Percentiles rank a stretch among this genome's conserved stretches.
Conservation (phyloP, 1,140 invertebrate genomes). For the Probaryconus sp. region DNA sequence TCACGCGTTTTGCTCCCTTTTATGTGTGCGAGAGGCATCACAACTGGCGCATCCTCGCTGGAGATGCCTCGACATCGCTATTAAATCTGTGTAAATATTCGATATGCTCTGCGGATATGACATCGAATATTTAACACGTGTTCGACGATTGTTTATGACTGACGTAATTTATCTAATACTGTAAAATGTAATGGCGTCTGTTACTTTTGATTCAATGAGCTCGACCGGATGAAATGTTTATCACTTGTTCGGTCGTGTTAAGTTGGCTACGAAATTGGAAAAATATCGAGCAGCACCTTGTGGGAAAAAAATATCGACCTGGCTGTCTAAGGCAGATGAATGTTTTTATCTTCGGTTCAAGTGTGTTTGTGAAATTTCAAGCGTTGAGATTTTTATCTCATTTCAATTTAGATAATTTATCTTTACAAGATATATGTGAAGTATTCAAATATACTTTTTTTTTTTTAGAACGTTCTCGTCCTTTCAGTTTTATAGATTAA, state of each 20-base stretch:
- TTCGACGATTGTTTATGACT: conserved; percentile 46
- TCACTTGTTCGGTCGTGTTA: conserved; percentile 16
- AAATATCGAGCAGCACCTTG: too few species aligned
- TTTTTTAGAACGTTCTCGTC: too few species aligned
- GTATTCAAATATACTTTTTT: too few species aligned
- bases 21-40: not conserved
- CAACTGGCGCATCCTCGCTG: not conserved
- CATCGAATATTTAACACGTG: conserved; percentile 47
- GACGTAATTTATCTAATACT: conserved; percentile 26
- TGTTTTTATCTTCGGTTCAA: too few species aligned
- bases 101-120: conserved; percentile 23
- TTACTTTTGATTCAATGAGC: conserved; percentile 18
- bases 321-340: too few species aligned
- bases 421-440: too few species aligned
- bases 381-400: too few species aligned
- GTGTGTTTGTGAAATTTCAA: too few species aligned
- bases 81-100: conserved; percentile 42
- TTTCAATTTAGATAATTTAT: too few species aligned
- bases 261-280: too few species aligned
- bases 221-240: conserved; percentile 29
- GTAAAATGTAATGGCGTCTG: conserved; percentile 13
- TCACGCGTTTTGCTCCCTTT: conserved; percentile 35
- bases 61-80: conserved; percentile 35
- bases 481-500: too few species aligned
- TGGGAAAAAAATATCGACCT: too few species aligned